Evolutionary conservation across 53 echinoderm and acorn worm genomes (phyloP).

Genomic region (Arbacia lixula): DNA sequence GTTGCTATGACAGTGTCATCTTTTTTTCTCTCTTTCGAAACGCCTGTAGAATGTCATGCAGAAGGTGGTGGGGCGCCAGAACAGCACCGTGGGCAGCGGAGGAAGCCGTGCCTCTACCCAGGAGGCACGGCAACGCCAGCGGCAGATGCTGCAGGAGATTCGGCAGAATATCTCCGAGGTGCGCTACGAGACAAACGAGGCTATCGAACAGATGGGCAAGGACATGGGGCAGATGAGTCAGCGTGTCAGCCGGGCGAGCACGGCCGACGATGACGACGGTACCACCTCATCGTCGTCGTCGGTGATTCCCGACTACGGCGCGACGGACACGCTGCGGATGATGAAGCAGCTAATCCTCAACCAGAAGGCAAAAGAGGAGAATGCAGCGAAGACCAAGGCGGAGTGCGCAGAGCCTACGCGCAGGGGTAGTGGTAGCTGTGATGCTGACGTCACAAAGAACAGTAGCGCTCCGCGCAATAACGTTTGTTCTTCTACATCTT

Average conservation of each 20-base stretch:
- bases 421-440: too few species aligned
- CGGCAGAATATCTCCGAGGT: conserved; percentile 83
- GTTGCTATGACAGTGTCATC: too few species aligned
- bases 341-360: conserved; percentile 75
- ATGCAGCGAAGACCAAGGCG: not conserved
- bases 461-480: too few species aligned
- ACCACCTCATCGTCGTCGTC: not conserved
- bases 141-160: conserved; percentile 76
- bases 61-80: conserved; percentile 81
- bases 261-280: conserved; percentile 52
- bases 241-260: conserved; percentile 53
- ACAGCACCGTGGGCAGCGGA: conserved; percentile 40
- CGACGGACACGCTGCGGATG: conserved; percentile 76
- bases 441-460: too few species aligned
- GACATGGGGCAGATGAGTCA: conserved; percentile 67
- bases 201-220: conserved; percentile 68
- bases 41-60: conserved; percentile 72
- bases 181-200: conserved; percentile 80
- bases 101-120: conserved; percentile 47
- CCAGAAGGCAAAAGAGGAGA: conserved; percentile 16
- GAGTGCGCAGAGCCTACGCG: conserved; percentile 12
- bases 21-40: not conserved
- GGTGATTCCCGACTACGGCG: conserved; percentile 58
- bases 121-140: conserved; percentile 70
- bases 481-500: too few species aligned